phyloP scores from a whole-genome alignment of 2,113 vertebrate genomes.

The Prunella fulvescens region DNA sequence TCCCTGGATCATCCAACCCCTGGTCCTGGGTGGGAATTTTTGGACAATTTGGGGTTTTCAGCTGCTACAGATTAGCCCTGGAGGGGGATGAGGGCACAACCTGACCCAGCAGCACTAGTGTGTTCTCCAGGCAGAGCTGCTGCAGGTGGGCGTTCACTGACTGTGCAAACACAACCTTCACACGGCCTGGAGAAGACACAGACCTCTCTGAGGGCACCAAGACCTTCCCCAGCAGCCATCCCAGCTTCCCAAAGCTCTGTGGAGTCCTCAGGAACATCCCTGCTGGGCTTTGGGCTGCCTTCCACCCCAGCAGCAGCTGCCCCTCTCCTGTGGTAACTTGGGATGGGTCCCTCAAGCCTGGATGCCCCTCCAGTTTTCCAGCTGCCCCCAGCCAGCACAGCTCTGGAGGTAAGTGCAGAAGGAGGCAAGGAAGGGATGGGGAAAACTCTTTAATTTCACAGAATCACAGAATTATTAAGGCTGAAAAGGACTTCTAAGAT shows the following conservation, averaged over 20 bases:
- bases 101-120: accelerated
- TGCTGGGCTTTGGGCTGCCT: neutral
- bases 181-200: neutral
- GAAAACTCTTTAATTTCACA: neutral
- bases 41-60: neutral
- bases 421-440: neutral
- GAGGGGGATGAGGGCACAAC: neutral
- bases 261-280: neutral
- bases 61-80: neutral
- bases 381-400: neutral
- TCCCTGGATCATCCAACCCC: neutral
- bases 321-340: accelerated
- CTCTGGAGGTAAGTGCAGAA: neutral
- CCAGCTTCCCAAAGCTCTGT: neutral
- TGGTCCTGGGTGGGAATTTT: neutral
- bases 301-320: neutral
- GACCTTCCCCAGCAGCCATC: neutral
- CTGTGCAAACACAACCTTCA: accelerated
- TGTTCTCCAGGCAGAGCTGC: neutral
- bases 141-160: too few species aligned
- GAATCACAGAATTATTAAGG: accelerated
- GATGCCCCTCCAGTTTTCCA: neutral
- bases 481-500: neutral
- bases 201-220: neutral
- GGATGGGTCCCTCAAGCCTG: neutral